A percentile compares a stretch with the other conserved stretches of the same genome.
Evolutionary conservation across 1,140 invertebrate species (phyloP).

Genomic region (Camponotus floridanus): DNA sequence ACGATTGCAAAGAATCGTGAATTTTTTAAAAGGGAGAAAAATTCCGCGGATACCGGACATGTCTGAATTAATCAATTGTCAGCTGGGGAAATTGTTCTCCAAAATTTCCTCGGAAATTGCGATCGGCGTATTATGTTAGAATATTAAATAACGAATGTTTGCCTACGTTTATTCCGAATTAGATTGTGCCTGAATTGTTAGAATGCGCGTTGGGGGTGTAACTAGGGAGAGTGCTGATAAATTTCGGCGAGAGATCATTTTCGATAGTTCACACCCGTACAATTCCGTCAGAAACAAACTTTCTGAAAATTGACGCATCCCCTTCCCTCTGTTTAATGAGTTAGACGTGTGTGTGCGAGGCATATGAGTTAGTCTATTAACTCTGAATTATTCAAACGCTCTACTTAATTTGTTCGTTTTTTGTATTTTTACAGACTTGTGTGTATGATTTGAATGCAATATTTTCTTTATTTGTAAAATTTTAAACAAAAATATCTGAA

Average conservation of each 20-base stretch:
- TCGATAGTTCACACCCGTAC: not conserved
- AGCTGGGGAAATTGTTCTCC: not conserved
- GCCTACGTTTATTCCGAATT: not conserved
- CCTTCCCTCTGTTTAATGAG: not conserved
- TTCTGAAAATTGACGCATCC: not conserved
- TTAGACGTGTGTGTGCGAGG: not conserved
- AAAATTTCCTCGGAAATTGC: not conserved
- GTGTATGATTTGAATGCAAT: not conserved
- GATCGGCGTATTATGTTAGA: not conserved
- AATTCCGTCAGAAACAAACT: conserved; percentile 25
- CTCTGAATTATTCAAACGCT: not conserved
- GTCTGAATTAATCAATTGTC: conserved; percentile 9
- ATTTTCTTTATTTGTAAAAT: too few species aligned
- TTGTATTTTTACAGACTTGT: not conserved
- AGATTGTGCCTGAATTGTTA: not conserved
- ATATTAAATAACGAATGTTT: conserved; percentile 32
- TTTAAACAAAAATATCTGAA: too few species aligned
- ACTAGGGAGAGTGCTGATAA: conserved; percentile 8
- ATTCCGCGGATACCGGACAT: not conserved
- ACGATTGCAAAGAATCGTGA: not conserved
- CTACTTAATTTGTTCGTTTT: not conserved
- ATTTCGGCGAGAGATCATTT: conserved; percentile 26
- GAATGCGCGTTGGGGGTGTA: conserved; percentile 1
- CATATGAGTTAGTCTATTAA: not conserved
- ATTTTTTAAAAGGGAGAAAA: not conserved